Conservation (phyloP, 2,113 vertebrate genomes). For the Serinus canaria region DNA sequence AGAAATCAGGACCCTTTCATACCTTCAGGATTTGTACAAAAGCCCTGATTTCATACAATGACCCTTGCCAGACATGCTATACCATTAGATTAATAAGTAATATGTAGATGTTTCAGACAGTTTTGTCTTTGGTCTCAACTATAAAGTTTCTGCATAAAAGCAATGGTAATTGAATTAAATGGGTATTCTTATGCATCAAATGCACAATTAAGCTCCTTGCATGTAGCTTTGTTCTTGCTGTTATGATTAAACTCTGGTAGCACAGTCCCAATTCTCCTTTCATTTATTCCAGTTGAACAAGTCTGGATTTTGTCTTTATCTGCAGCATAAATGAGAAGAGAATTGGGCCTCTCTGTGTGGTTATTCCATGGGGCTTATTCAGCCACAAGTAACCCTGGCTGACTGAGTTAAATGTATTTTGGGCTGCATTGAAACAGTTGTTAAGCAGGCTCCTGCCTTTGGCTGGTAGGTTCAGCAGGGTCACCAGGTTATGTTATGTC, state of each 20-base stretch:
- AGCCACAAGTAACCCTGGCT: neutral
- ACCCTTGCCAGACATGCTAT: neutral
- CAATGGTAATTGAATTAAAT: slow-evolving; percentile 50
- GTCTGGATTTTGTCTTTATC: slow-evolving; percentile 3
- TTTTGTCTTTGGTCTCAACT: slow-evolving; percentile 5
- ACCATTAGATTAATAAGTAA: neutral
- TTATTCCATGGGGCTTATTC: neutral
- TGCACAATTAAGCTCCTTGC: slow-evolving; percentile 29
- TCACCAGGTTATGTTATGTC: neutral
- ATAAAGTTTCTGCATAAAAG: slow-evolving; percentile 19
- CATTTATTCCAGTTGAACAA: slow-evolving; percentile 24
- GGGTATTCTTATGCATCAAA: slow-evolving; percentile 15
- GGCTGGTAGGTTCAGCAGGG: neutral
- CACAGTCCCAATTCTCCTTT: slow-evolving; percentile 20
- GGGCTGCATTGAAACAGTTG: neutral
- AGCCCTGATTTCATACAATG: neutral
- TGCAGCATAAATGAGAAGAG: neutral
- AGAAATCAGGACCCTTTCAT: neutral
- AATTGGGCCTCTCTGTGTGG: neutral
- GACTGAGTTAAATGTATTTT: neutral
- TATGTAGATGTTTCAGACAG: neutral
- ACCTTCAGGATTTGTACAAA: neutral
- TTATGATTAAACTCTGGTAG: slow-evolving; percentile 23
- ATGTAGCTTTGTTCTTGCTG: slow-evolving; percentile 31
- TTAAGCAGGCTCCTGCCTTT: neutral